A percentile compares a stretch with the other conserved stretches of the same genome.
Evolutionary conservation across 1,140 invertebrate genomes (phyloP).

Genomic region (Pseudoatta argentina): DNA sequence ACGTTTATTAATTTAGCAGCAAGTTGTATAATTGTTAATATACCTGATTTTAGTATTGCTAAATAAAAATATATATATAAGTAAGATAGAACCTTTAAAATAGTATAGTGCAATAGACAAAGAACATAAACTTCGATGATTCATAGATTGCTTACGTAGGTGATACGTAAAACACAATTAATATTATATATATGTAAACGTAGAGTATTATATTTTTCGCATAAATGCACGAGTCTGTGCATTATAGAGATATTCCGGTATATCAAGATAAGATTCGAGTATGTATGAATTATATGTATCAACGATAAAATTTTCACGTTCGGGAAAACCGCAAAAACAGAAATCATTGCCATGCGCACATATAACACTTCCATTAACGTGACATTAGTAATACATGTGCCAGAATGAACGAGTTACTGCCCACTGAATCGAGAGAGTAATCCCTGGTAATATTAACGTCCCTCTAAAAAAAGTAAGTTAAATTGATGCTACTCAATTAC

Average conservation of each 20-base stretch:
- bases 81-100: no score
- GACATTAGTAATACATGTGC: slow-evolving; percentile 29
- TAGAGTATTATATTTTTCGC: no score
- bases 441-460: slow-evolving; percentile 41
- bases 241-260: background rate
- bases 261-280: background rate
- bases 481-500: background rate
- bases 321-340: background rate
- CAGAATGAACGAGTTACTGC: background rate
- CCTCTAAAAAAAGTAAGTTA: slow-evolving; percentile 7
- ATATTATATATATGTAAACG: no score
- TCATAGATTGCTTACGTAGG: no score
- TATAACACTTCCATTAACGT: slow-evolving; percentile 38
- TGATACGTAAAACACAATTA: no score
- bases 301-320: slow-evolving; percentile 18
- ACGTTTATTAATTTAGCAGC: no score
- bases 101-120: no score
- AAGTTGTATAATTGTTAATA: no score
- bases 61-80: no score
- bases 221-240: no score
- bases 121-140: no score
- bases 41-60: no score
- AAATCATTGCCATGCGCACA: background rate
- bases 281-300: background rate
- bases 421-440: slow-evolving; percentile 13